Evolutionary conservation across 2,797 vertebrate genomes (phyloP).

Genomic region (Enteromius argenteus): DNA sequence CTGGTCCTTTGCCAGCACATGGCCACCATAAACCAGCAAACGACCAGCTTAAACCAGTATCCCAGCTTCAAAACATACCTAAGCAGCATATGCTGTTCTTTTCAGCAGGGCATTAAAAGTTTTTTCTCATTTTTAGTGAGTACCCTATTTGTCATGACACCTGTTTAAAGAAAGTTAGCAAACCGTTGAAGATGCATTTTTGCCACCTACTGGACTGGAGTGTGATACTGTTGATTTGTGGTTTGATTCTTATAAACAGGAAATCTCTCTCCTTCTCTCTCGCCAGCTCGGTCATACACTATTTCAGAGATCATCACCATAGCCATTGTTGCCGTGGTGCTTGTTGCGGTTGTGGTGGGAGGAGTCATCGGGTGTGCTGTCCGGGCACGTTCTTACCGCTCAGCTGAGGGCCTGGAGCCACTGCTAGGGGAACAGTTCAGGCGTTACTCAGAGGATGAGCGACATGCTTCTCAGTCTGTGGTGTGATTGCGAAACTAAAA

Average conservation of each 20-base stretch:
- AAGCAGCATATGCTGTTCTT: too few species aligned
- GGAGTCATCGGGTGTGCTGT: slow-evolving; percentile 79
- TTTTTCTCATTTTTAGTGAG: neutral
- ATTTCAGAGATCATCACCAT: slow-evolving; percentile 91
- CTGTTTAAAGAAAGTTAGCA: neutral
- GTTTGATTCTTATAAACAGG: neutral
- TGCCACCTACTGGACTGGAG: slow-evolving; percentile 7
- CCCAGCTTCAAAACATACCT: too few species aligned
- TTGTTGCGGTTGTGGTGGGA: slow-evolving; percentile 84
- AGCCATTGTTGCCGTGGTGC: slow-evolving; percentile 83
- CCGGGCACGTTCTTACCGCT: slow-evolving; percentile 75
- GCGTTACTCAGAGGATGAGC: slow-evolving; percentile 87
- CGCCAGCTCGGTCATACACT: slow-evolving; percentile 80
- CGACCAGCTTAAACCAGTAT: too few species aligned
- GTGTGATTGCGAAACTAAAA: slow-evolving; percentile 69
- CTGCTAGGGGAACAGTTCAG: slow-evolving; percentile 88
- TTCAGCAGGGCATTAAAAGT: neutral
- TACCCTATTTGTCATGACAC: neutral
- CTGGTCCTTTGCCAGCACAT: too few species aligned
- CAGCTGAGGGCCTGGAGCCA: slow-evolving; percentile 84
- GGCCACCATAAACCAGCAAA: too few species aligned
- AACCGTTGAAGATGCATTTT: neutral
- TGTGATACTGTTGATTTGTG: neutral
- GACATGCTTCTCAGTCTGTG: slow-evolving; percentile 81
- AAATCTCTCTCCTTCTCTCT: neutral